Evolutionary conservation across 2,888 invertebrate genomes (phyloP), one percentile per base, ranked within the genome.

Genomic region (Neuroscelio doddi): DNA sequence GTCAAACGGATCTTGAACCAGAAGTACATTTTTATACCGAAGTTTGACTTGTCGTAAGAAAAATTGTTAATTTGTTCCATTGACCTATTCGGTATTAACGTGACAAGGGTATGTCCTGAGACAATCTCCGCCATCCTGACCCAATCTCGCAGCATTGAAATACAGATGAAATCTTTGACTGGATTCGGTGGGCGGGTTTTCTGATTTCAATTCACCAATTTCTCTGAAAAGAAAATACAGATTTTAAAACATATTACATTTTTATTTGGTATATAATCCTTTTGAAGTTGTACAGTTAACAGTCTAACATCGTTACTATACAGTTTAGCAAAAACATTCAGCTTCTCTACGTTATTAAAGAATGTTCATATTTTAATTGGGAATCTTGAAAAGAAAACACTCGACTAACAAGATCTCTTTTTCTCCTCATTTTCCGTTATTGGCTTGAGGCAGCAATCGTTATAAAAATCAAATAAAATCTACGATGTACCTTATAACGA

Each of bases 121-220:
- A 74, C 94, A 95, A 78, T 94, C 92, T 69, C 91, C 90, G 73
- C 91, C 90, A 71, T 94, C 93, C 80, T 94, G 94, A 0, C 94
- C 94, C 74, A 93, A 91, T 72, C 94, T 88, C 0, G 94, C 94
- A 0, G 94, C 93, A 79, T 91, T 91, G 2, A 94, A 90, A 76
- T 93, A 93, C 76, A 89, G 88, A 85, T 92, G 92, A 85, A 94
- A 94, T 57, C 90, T 87, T 17, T 91, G 84, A 14, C 93, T 93
- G 58, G 90, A 90, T 69, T 88, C 87, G 83, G 93, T 93, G 58
- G 89, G 89, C 52, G 85, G 80, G 1, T 88, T 87, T 9, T 91
- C 90, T 65, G 90, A 90, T 36, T 92, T 88, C 17, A 94, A 86
- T 77, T 94, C 94, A 64, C 86, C 88, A 0, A 92, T 89, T 75